Base-by-base conservation (phyloP, 2,888 invertebrate species). In the Lepidochrysops patricia region DNA sequence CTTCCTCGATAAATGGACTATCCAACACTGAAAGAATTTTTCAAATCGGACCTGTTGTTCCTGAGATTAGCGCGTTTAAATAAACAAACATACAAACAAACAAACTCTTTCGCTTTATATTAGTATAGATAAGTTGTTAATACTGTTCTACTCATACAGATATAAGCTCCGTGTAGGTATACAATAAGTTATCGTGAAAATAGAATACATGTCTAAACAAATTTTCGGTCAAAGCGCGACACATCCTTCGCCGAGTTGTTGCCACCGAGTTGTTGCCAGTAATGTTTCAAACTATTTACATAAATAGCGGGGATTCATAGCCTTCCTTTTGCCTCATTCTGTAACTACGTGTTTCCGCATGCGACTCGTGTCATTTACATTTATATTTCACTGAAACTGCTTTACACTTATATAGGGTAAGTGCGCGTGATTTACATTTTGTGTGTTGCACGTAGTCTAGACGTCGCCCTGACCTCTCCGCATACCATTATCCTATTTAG, bases 231-330 rank as follows among this genome's bases (percentile, higher is more conserved):
- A 43, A 43, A 43, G 43, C 19, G 19, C 43, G 43, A 43, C 43
- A 43, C 43, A 9, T 43, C 19, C 15, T 43, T 43, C 43, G 43
- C 7, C 29, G 6, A 19, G 23, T 19, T n/a, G n/a, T n/a, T n/a
- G 9, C 43, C 19, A 43, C 43, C 3, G 23, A 43, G 43, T 19
- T 43, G 43, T 43, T 23, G 43, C 19, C 43, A 43, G 43, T 43
- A 43, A 43, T 19, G 43, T 43, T 43, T 43, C 19, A 6, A 23
- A 35, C 23, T 57, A 57, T 57, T 57, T 57, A 57, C 37, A 13
- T 26, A 35, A 57, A 35, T 57, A 35, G 43, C 19, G 43, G 43
- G 19, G 19, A 43, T 43, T 43, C 43, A 43, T 43, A 43, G 43
- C 43, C 43, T 43, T 43, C 43, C 43, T 43, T 43, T 43, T 43